Evolutionary conservation across 2,888 invertebrate genomes (phyloP), one percentile per base, ranked within the genome.

Genomic region (Stenurella melanura): DNA sequence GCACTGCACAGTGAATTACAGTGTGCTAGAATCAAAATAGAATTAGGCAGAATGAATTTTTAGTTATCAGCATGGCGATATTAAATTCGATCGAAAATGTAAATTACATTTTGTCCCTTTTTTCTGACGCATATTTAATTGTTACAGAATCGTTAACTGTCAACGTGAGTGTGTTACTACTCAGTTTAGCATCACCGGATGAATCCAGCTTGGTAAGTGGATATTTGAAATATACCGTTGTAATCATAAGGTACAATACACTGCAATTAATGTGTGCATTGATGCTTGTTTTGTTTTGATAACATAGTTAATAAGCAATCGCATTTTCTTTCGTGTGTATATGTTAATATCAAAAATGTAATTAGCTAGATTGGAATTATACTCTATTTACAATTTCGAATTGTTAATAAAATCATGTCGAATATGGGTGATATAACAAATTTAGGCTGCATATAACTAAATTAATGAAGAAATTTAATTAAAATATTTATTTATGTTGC

Each of bases 171-270:
- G 97, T 97, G 86, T 92, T 97, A 90, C 93, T 97, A 87, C 93
- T 97, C 89, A 97, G 97, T 91, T 93, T 97, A 91, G 97, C 97
- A 87, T 97, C 97, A 85, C 97, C 97, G 83, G 97, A 97, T 91
- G 97, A 97, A 91, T 97, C 97, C 89, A 97, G 97, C 92, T 93
- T 97, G 94, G 97, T 97, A 93, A 96, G 95, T 84, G 58, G 18
- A 11, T 18, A 66, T 56, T 42, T 42, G 3, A 9, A 21, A 67
- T 15, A 4, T 5, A 34, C 42, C 34, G 7, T 15, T 50, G 7
- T 42, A 50, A n/a, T n/a, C 12, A n/a, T n/a, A 50, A 50, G 5
- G 15, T 4, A 15, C 6, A 15, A 50, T 5, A 0, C n/a, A n/a
- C n/a, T 50, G n/a, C n/a, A n/a, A 12, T 50, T 2, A 6, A 50